Evolutionary conservation across 2,113 vertebrate genomes (phyloP), one percentile per base, ranked within the genome.

Genomic region (Pica pica): DNA sequence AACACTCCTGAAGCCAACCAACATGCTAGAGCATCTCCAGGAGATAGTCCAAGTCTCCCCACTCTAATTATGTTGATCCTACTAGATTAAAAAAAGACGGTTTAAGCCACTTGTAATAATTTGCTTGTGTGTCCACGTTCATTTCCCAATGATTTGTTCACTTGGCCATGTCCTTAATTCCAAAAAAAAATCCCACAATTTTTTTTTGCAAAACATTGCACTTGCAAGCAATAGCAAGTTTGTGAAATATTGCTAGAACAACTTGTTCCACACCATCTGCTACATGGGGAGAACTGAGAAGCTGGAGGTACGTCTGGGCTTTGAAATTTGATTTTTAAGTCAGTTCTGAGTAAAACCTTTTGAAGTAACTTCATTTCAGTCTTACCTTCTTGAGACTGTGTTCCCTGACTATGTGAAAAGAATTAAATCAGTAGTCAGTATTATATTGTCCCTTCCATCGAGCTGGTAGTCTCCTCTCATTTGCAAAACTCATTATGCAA

Each of bases 241-340:
- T 93, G 87, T 83, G 93, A 93, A 95, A 92, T 94, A 95, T 92
- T 97, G 90, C 95, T 95, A 95, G 94, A 91, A 97, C 94, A 96
- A 96, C 90, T 95, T 92, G 95, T 96, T 89, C 94, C 85, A 77
- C 90, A 75, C 95, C 94, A 96, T 97, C 95, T 96, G 94, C 90
- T 83, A 26, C 75, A 90, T 13, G 76, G 37, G 63, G 74, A 94
- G 92, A 94, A 85, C 91, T 75, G 94, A 94, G 89, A 93, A 95
- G 79, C 3, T 41, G 28, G 67, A 90, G 91, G 63, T 91, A 74
- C 14, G 87, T 60, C 68, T 65, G 67, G 83, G 74, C 67, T 91
- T 59, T 68, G 41, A 83, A 79, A 87, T 77, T 28, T 28, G 70
- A 67, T 85, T 93, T 81, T 79, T 35, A 47, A 93, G 76, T 63